A percentile compares a stretch with the other conserved stretches of the same genome.
phyloP scores from a whole-genome alignment of 2,888 invertebrate genomes.

The Hedychridium roseum region DNA sequence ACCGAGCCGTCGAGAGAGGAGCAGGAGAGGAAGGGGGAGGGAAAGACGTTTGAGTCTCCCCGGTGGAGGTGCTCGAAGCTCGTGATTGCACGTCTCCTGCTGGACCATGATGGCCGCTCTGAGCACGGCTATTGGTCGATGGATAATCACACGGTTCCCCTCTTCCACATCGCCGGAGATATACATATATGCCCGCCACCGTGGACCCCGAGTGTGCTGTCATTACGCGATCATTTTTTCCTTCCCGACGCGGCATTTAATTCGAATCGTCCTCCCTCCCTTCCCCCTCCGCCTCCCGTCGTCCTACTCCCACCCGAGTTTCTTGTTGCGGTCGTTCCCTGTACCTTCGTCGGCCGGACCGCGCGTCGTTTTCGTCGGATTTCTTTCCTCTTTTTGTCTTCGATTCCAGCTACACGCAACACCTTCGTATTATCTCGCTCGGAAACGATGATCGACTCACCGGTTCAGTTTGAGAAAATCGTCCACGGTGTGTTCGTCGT shows the following conservation, averaged over 20 bases:
- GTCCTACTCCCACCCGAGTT: slow-evolving; percentile 14
- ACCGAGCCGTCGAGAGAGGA: no score
- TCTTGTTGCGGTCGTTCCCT: no score
- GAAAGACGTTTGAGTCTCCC: slow-evolving; percentile 3
- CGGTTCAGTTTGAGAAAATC: no score
- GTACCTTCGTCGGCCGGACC: no score
- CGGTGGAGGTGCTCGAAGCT: slow-evolving; percentile 36
- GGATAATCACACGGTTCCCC: slow-evolving; percentile 60
- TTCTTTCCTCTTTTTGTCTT: slow-evolving; percentile 6
- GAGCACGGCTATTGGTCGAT: slow-evolving; percentile 60
- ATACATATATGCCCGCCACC: slow-evolving; percentile 41
- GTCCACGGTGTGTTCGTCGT: no score
- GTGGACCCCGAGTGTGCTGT: slow-evolving; percentile 44
- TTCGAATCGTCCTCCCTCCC: slow-evolving; percentile 52
- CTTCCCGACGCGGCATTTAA: slow-evolving; percentile 54
- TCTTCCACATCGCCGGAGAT: slow-evolving; percentile 35
- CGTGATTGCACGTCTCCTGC: slow-evolving; percentile 62
- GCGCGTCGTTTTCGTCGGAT: no score
- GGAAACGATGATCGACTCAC: no score
- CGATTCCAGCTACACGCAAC: slow-evolving; percentile 11
- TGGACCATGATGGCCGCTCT: slow-evolving; percentile 63
- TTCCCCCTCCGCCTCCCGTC: slow-evolving; percentile 31
- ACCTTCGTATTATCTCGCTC: slow-evolving; percentile 22
- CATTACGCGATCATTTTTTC: slow-evolving; percentile 59
- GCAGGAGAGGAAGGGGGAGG: neutral